Evolutionary conservation across 2,888 invertebrate genomes (phyloP).

Genomic region (Coenonympha glycerion): DNA sequence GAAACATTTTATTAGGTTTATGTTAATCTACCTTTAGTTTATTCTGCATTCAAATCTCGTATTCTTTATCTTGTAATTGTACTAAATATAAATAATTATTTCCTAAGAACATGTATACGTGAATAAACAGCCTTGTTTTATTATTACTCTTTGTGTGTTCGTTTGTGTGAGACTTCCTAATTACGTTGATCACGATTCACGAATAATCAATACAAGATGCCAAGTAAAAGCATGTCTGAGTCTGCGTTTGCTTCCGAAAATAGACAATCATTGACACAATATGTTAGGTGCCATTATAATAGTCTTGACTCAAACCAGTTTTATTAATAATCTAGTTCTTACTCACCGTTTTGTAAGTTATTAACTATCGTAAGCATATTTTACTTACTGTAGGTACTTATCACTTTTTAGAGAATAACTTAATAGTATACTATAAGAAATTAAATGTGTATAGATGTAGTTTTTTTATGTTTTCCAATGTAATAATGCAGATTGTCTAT

Average conservation of each 20-base stretch:
- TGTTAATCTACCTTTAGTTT: neutral
- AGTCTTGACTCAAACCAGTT: constrained; percentile 13
- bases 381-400: no score
- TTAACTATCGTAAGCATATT: no score
- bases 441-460: no score
- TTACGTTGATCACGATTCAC: neutral
- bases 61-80: neutral
- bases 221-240: neutral
- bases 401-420: no score
- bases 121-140: neutral
- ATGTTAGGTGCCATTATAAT: constrained; percentile 17
- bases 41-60: neutral
- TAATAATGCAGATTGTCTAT: no score
- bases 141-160: no score
- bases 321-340: constrained; percentile 4
- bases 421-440: no score
- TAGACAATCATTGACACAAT: constrained; percentile 12
- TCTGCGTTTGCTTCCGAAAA: constrained; percentile 5
- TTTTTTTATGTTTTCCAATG: no score
- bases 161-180: neutral
- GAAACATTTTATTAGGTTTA: constrained; percentile 5
- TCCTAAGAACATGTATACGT: no score
- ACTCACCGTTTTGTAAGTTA: no score
- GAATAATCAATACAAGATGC: neutral
- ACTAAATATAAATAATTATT: no score